Evolutionary conservation across 2,113 vertebrate genomes (phyloP), one percentile per base, ranked within the genome.

Genomic region (Callospermophilus lateralis): DNA sequence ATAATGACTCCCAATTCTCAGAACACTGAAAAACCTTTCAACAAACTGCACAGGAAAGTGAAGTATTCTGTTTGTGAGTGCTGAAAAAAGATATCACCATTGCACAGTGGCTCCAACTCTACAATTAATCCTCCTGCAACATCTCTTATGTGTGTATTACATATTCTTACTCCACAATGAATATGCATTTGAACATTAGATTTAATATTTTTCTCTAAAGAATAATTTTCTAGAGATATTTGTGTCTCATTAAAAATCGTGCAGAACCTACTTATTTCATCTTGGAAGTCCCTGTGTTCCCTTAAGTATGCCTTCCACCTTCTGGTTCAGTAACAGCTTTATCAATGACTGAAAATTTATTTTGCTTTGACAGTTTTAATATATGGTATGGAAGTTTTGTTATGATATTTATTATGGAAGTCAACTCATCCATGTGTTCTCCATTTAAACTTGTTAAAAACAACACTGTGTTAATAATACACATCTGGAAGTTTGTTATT

Each of bases 1-100:
- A 30, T 95, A 86, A 96, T 74, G 85, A 85, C 63, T 97, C 93
- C 83, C 89, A 86, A 15, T 94, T 96, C 89, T 95, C 93, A 84
- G 83, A 91, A 88, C 81, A 93, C 81, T 83, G 91, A 91, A 89
- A 90, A 97, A 77, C 45, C 67, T 93, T 95, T 96, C 73, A 48
- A 73, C 72, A 89, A 67, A 74, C 77, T 96, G 30, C 53, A 72
- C 9, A 84, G 78, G 37, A 84, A 88, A 95, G 76, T 45, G 48
- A 95, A 94, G 67, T 76, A 39, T 87, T 17, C 37, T 86, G 12
- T 91, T 84, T 51, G 48, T 39, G 58, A 96, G n/a, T 28, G 39
- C 32, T 86, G 65, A 81, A 48, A 76, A 68, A 89, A 92, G 42
- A 45, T 63, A 32, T 1, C 4, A 72, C 37, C 22, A 34, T 55